Percentiles rank a stretch among this genome's conserved stretches.
Conservation (phyloP, 2,888 invertebrate genomes). For the Lymantria monacha region DNA sequence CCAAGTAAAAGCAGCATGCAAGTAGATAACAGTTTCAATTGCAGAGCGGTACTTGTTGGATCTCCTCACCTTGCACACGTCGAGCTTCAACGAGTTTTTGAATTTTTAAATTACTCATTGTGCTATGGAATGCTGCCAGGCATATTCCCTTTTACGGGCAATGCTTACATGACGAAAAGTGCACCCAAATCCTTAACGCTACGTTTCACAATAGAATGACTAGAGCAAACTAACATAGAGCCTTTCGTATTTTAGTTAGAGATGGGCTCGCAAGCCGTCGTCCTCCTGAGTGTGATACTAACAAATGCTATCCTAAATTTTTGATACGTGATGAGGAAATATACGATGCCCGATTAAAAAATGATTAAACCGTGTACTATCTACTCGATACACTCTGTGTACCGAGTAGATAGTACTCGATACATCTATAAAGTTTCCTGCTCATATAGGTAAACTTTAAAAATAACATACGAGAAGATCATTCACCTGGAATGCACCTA, state of each 20-base stretch:
- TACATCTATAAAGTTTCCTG: constrained; percentile 16
- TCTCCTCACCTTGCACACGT: constrained; percentile 69
- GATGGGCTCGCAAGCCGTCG: constrained; percentile 65
- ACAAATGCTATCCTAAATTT: constrained; percentile 78
- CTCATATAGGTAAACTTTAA: constrained; percentile 30
- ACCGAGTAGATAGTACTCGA: background rate
- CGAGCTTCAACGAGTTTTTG: constrained; percentile 80
- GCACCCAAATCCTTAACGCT: constrained; percentile 57
- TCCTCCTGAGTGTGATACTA: constrained; percentile 68
- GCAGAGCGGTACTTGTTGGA: constrained; percentile 70
- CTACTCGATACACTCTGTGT: constrained; percentile 14
- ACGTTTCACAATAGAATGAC: constrained; percentile 59
- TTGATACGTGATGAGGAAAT: constrained; percentile 74
- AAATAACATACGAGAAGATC: constrained; percentile 51
- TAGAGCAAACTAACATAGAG: constrained; percentile 31
- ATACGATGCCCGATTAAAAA: constrained; percentile 31
- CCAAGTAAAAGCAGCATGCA: constrained; percentile 47
- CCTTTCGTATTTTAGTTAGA: constrained; percentile 42
- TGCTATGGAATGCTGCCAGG: constrained; percentile 76
- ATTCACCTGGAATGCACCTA: constrained; percentile 64
- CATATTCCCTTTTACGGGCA: constrained; percentile 48
- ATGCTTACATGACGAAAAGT: constrained; percentile 54
- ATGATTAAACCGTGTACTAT: constrained; percentile 19
- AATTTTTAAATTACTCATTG: constrained; percentile 84
- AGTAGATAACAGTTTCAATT: constrained; percentile 77